Base-by-base conservation (phyloP, 2,113 vertebrate species). In the Morone chrysops region DNA sequence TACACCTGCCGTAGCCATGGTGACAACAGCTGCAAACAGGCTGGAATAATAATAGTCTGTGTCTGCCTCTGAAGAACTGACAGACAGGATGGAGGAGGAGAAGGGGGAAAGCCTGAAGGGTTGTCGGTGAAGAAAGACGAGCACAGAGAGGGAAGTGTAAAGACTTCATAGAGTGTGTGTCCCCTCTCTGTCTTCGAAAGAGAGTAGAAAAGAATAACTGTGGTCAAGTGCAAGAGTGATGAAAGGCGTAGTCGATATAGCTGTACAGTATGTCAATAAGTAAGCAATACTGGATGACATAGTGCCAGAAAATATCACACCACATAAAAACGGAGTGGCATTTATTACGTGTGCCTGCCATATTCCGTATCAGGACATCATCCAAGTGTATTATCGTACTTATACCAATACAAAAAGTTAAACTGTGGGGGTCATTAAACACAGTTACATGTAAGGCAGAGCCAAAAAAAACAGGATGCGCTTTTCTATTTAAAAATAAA, bases 1-100 rank as follows among this genome's bases (percentile, higher is more conserved):
- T 85, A 89, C 92, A 89, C 82, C 90, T 92, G 80, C 83, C 1
- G 87, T 93, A 83, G 85, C 90, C 91, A 93, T 92, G 87, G 89
- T 6, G 66, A 93, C 89, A 40, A 76, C 53, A 70, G 85, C 85
- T 80, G 72, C 78, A 83, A 88, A 89, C 77, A 48, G 50, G 57
- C 78, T 83, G 68, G 81, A 88, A 80, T 86, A 81, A 87, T 81
- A 83, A 90, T 70, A 61, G 75, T 73, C 25, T 73, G 54, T 48
- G 57, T 36, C 45, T 31, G 61, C 45, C 54, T 68, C 65, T 53
- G 62, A 82, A 72, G 63, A 78, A 41, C 54, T 59, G 82, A 77
- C 80, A 78, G 70, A 81, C 66, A 63, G 82, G 73, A 82, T 13
- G 75, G 78, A 87, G 41, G 40, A 63, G 70, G 75, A 75, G 59